Evolutionary conservation across 2,113 vertebrate species (phyloP).

Genomic region (Forbesichthys agassizii): DNA sequence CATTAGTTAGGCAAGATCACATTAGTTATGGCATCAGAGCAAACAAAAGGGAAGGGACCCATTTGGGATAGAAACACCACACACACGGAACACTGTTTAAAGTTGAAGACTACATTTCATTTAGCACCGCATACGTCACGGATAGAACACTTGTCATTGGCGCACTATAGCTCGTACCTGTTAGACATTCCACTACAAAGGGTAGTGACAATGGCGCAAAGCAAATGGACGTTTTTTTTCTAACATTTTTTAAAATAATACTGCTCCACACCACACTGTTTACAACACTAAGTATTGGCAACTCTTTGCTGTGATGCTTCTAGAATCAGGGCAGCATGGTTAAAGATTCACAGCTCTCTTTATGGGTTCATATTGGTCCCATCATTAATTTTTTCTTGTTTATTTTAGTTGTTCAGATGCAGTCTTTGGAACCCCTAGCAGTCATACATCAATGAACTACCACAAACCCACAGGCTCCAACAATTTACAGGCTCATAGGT

Average conservation of each 20-base stretch:
- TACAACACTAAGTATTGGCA: constrained; percentile 40
- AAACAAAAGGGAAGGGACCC: constrained; percentile 13
- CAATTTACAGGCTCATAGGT: constrained; percentile 1
- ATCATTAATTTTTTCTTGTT: too few species aligned
- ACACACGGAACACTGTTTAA: constrained; percentile 51
- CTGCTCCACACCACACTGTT: constrained; percentile 21
- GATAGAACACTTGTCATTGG: constrained; percentile 40
- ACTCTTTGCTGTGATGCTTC: constrained; percentile 41
- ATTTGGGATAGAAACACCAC: constrained; percentile 18
- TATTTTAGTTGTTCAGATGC: too few species aligned
- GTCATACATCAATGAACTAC: constrained; percentile 12
- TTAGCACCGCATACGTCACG: constrained; percentile 69
- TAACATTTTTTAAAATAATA: constrained; percentile 28
- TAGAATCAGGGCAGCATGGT: constrained; percentile 29
- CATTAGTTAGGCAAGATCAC: constrained; percentile 35
- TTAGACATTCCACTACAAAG: constrained; percentile 16
- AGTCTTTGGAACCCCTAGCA: neutral
- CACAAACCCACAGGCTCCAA: constrained; percentile 11
- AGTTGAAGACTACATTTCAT: constrained; percentile 45
- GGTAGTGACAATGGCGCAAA: constrained; percentile 17
- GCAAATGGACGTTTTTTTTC: constrained; percentile 23
- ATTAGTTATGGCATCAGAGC: constrained; percentile 33
- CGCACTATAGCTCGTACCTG: constrained; percentile 5
- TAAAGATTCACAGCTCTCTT: neutral
- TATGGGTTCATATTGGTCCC: constrained; percentile 10